Base-by-base conservation (phyloP, 2,888 invertebrate species). In the Lymantria dispar region DNA sequence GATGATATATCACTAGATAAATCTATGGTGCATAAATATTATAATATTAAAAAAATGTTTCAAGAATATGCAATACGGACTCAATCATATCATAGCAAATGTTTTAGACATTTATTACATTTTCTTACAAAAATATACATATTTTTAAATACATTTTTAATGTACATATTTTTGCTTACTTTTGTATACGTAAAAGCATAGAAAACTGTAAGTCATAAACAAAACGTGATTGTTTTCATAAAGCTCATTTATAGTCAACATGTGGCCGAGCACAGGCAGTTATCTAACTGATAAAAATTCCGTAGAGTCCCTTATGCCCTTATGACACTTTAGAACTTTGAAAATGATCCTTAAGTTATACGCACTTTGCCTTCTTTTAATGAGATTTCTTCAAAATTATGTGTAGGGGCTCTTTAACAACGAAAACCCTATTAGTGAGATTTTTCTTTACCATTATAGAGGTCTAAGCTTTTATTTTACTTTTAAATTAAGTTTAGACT, bases 301-400 rank as follows among this genome's bases (percentile, higher is more conserved):
- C 12, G 53, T 41, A 37, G 45, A 43, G 43, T 56, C 64, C 63
- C 60, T 50, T 48, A 63, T 53, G 60, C 64, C 63, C 60, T 50
- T 48, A 63, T 53, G 60, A 56, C 49, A 52, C 55, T 63, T 67
- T 58, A 54, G 47, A 64, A 64, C 68, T 64, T 64, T 54, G 30
- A 30, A 62, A 63, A 67, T 67, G 58, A 64, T 67, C 51, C 38
- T 44, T 47, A 62, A 64, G 58, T 64, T 66, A 60, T 56, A 66
- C 64, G 55, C 52, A 60, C 48, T 60, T 42, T 50, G 54, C 60
- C 56, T 64, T 60, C 68, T 67, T 64, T 54, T 67, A 64, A 64
- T 67, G 61, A 64, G 64, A 58, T 67, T 64, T 67, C 68, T 64
- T 64, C 48, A 50, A 67, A 66, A 64, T 56, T 59, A 60, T 67